Evolutionary conservation across 92 coral and sea anemone genomes (phyloP).

Genomic region (Epizoanthus ramosus): DNA sequence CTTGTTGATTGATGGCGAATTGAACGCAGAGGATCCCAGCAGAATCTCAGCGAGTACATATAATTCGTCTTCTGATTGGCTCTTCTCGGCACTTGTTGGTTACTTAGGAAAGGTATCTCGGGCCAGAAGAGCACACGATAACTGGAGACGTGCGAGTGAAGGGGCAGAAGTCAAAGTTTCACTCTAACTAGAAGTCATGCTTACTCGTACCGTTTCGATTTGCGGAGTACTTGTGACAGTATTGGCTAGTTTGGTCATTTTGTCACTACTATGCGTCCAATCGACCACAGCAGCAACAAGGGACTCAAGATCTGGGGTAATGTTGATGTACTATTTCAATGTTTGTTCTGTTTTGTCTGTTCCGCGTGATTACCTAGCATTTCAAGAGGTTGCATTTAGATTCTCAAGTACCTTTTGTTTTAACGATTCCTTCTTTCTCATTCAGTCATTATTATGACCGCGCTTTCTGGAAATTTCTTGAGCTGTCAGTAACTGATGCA

Average conservation of each 20-base stretch:
- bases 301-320: conserved; percentile 23
- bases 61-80: conserved; percentile 30
- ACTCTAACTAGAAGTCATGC: conserved; percentile 4
- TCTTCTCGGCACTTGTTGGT: conserved; percentile 12
- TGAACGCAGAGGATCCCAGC: conserved; percentile 27
- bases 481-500: no score
- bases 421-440: neutral
- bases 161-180: neutral
- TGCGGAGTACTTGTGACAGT: conserved; percentile 4
- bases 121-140: conserved; percentile 6
- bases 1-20: conserved; percentile 40
- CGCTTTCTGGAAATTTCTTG: neutral
- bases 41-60: conserved; percentile 32
- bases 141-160: conserved; percentile 10
- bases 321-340: neutral
- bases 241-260: conserved; percentile 15
- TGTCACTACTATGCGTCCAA: conserved; percentile 21
- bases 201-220: conserved; percentile 12
- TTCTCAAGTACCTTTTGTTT: neutral
- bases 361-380: neutral
- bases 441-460: neutral
- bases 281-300: conserved; percentile 19
- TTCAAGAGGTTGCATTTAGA: conserved; percentile 15
- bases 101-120: conserved; percentile 26
- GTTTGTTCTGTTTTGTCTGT: neutral